A percentile compares a stretch with the other conserved stretches of the same genome.
phyloP scores from a whole-genome alignment of 2,888 invertebrate species.

The Saturnia pavonia region DNA sequence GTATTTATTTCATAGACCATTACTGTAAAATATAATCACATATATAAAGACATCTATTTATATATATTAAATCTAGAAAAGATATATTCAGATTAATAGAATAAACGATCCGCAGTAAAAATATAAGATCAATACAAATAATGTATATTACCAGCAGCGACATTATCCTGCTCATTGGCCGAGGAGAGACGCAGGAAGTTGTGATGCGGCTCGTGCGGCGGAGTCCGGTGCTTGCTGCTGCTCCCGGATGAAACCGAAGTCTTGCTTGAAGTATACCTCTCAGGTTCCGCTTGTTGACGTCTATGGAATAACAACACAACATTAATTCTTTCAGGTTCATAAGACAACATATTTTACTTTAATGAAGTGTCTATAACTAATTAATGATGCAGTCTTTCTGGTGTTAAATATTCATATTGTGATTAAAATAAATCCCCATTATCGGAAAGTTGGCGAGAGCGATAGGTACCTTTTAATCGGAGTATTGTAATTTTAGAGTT shows the following conservation, averaged over 20 bases:
- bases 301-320: constrained; percentile 36
- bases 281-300: constrained; percentile 76
- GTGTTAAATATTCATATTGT: background rate
- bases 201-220: constrained; percentile 59
- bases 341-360: background rate
- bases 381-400: background rate
- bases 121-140: background rate
- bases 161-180: constrained; percentile 69
- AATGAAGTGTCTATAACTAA: background rate
- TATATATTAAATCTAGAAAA: too few species aligned
- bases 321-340: background rate
- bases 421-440: too few species aligned
- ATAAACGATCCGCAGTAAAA: too few species aligned
- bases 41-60: too few species aligned
- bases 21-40: too few species aligned
- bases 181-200: constrained; percentile 68
- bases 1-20: background rate
- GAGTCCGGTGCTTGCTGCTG: constrained; percentile 62
- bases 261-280: constrained; percentile 70
- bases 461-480: too few species aligned
- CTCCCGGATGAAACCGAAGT: constrained; percentile 66
- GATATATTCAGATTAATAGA: too few species aligned
- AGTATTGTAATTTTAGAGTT: too few species aligned
- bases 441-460: too few species aligned
- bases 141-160: constrained; percentile 61